Percentiles rank a stretch among this genome's conserved stretches.
phyloP scores from a whole-genome alignment of 2,113 vertebrate species.

The Protobothrops mucrosquamatus region DNA sequence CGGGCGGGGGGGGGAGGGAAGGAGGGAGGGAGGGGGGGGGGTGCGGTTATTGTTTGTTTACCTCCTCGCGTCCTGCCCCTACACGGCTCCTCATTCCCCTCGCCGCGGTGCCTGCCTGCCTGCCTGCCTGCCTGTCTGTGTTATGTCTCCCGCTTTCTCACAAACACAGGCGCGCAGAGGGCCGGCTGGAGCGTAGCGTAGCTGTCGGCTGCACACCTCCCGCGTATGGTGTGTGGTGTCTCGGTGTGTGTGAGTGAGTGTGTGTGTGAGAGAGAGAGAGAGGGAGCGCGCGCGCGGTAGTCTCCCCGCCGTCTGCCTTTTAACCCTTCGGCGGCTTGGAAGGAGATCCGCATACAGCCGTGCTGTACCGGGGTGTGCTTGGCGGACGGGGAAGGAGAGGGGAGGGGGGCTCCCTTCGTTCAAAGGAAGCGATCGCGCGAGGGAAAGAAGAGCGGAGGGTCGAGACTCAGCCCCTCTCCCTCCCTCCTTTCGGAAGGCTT shows the following conservation, averaged over 20 bases:
- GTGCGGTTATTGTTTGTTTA: conserved; percentile 31
- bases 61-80: conserved; percentile 5
- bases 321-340: conserved; percentile 26
- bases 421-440: background rate
- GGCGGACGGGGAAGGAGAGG: background rate
- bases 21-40: background rate
- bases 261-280: background rate
- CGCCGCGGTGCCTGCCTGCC: background rate
- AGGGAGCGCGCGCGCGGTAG: background rate
- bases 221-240: background rate
- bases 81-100: background rate
- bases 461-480: background rate
- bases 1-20: too few species aligned
- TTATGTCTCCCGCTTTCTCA: background rate
- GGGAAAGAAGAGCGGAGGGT: background rate
- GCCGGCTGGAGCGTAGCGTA: background rate
- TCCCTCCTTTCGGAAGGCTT: background rate
- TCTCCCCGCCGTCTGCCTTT: background rate
- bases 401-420: background rate
- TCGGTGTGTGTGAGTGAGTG: background rate
- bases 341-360: background rate
- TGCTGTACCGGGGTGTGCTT: background rate
- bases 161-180: background rate
- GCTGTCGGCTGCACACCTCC: conserved; percentile 14
- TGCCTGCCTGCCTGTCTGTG: background rate